These are phyloP conservation scores for Achlya flavicornis DNA, from an alignment of 2,888 invertebrate species.

Conservation along the genomic window DNA sequence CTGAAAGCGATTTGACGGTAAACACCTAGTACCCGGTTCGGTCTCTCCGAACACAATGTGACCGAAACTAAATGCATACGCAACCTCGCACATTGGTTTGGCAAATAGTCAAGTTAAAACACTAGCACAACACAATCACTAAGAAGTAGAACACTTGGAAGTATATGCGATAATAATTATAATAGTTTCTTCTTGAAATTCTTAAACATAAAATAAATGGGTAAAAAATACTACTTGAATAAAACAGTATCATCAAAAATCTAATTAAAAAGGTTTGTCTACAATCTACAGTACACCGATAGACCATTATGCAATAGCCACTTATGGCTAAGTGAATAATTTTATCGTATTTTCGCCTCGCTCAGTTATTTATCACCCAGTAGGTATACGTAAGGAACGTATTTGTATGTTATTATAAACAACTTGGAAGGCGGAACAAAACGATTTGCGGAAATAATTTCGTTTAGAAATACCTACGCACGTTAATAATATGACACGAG, in stretches of 20 bases:
- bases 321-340: not conserved
- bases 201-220: too few relatives aligned
- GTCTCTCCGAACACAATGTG: not conserved
- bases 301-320: not conserved
- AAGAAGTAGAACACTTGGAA: too few relatives aligned
- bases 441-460: conserved; percentile 34
- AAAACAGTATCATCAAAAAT: too few relatives aligned
- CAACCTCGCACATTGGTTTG: conserved; percentile 4
- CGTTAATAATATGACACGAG: conserved; percentile 8
- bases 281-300: not conserved
- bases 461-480: conserved; percentile 8
- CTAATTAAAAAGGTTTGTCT: not conserved
- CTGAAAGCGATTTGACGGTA: not conserved
- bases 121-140: too few relatives aligned
- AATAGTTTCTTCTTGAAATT: not conserved
- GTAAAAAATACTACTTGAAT: too few relatives aligned
- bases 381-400: conserved; percentile 14
- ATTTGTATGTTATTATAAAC: conserved; percentile 28
- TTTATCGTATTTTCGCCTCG: conserved; percentile 6
- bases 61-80: not conserved
- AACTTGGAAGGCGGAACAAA: conserved; percentile 33
- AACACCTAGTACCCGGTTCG: not conserved
- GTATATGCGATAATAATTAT: too few relatives aligned
- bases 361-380: conserved; percentile 13
- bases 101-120: not conserved